A percentile compares a stretch with the other conserved stretches of the same genome.
Conservation (phyloP, 2,888 invertebrate species). For the Argyra leucocephala region DNA sequence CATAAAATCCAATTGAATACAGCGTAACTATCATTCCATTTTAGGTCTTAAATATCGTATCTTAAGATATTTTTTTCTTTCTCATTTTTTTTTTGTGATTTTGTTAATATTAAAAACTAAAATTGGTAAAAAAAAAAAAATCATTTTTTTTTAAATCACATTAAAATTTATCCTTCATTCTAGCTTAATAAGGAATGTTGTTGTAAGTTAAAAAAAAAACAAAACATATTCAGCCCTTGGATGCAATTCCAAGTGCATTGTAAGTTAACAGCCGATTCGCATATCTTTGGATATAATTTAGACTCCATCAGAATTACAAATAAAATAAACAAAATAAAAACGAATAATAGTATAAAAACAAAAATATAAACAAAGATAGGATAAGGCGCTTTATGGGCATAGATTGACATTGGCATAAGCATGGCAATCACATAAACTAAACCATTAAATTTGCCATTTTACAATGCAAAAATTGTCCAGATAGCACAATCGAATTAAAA, state of each 20-base stretch:
- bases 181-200: constrained; percentile 2
- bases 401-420: background rate
- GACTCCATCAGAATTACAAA: background rate
- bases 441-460: background rate
- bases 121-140: background rate
- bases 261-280: too few species aligned
- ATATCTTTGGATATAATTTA: background rate
- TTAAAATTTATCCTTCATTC: constrained; percentile 1
- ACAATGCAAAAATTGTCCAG: background rate
- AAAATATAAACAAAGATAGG: background rate
- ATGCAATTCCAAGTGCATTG: background rate
- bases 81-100: background rate
- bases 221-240: background rate
- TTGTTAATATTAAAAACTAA: background rate
- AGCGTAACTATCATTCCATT: background rate
- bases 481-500: background rate
- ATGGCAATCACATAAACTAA: background rate
- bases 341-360: background rate
- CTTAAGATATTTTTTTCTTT: background rate
- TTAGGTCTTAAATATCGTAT: background rate
- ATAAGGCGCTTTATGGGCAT: background rate
- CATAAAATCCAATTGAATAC: background rate
- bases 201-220: background rate
- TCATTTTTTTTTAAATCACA: too few species aligned
- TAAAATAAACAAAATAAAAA: background rate